A percentile compares a stretch with the other conserved stretches of the same genome.
phyloP scores from a whole-genome alignment of 2,113 vertebrate species.

The Pituophis catenifer region DNA sequence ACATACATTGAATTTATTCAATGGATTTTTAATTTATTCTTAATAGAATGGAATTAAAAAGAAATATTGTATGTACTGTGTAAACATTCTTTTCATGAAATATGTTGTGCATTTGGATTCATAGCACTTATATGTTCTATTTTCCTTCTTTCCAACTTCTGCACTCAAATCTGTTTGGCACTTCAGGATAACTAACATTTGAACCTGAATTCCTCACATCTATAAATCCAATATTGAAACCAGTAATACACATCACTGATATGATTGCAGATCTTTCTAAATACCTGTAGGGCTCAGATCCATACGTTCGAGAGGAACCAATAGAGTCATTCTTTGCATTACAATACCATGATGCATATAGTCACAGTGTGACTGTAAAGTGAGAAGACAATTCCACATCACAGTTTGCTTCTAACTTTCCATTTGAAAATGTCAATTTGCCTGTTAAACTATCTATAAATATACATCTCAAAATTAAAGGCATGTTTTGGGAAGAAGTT shows the following conservation, averaged over 20 bases:
- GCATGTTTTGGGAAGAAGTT: neutral
- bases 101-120: neutral
- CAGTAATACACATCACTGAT: neutral
- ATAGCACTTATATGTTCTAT: neutral
- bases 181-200: neutral
- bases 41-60: neutral
- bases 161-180: neutral
- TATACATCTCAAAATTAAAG: neutral
- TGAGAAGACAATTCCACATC: neutral
- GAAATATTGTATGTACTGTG: neutral
- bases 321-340: neutral
- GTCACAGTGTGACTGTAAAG: neutral
- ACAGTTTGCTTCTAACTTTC: neutral
- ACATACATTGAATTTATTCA: neutral
- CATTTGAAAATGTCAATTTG: neutral
- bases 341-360: neutral
- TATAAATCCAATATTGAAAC: neutral
- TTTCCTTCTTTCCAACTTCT: neutral
- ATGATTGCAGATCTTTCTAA: neutral
- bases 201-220: neutral
- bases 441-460: neutral
- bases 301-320: neutral
- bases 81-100: neutral
- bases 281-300: neutral
- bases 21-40: neutral